phyloP scores from a whole-genome alignment of 2,888 invertebrate species.

The Trypoxylon attenuatum region DNA sequence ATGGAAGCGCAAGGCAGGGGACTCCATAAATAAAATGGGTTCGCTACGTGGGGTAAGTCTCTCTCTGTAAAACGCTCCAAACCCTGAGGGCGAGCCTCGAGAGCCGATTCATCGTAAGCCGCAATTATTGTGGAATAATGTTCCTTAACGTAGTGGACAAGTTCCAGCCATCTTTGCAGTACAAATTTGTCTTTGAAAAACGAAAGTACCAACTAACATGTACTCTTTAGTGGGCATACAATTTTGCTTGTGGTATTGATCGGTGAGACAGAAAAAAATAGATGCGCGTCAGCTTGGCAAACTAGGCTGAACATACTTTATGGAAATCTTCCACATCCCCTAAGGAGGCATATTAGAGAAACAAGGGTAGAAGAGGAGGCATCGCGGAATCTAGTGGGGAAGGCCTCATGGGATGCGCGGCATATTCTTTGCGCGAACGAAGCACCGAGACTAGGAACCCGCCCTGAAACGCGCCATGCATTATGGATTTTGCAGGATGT shows the following conservation, averaged over 20 bases:
- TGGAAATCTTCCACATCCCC: slow-evolving; percentile 36
- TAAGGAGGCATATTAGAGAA: not conserved
- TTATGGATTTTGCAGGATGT: slow-evolving; percentile 24
- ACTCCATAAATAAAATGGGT: not conserved
- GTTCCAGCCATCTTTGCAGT: not conserved
- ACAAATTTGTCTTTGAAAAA: too few species aligned
- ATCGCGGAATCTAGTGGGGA: slow-evolving; percentile 3
- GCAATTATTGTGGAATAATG: slow-evolving; percentile 6
- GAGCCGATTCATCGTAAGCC: slow-evolving; percentile 1
- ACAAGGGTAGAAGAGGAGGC: slow-evolving; percentile 1
- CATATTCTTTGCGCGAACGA: slow-evolving; percentile 12
- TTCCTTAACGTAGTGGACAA: slow-evolving; percentile 10
- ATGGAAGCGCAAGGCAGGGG: not conserved
- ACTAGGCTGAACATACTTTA: slow-evolving; percentile 19
- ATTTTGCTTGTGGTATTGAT: slow-evolving; percentile 5
- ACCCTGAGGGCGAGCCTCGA: not conserved
- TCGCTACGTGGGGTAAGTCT: not conserved
- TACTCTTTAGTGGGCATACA: too few species aligned
- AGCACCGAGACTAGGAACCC: slow-evolving; percentile 6
- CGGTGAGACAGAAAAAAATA: not conserved
- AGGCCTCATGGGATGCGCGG: not conserved
- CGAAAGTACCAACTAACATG: too few species aligned
- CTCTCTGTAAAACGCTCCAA: not conserved
- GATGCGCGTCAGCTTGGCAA: not conserved
- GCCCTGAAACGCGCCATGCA: slow-evolving; percentile 20